Conservation (phyloP, 2,888 invertebrate genomes). For the Alloplasta piceator region DNA sequence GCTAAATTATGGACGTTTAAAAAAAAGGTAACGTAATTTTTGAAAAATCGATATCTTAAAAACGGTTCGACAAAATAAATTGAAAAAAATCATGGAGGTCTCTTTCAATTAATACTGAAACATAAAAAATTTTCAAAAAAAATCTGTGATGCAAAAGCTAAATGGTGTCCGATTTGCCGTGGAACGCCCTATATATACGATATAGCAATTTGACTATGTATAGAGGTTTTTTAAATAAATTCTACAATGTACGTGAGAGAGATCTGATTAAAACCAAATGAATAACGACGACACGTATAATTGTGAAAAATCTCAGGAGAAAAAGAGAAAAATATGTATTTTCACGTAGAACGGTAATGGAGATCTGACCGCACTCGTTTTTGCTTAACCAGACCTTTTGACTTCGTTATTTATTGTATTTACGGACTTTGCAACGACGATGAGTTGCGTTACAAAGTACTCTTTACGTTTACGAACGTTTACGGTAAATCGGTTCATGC, state of each 20-base stretch:
- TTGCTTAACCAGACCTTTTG: neutral
- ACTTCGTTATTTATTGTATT: neutral
- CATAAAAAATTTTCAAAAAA: too few relatives aligned
- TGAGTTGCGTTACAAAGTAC: neutral
- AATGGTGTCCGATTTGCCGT: too few relatives aligned
- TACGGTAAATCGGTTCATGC: constrained; percentile 1
- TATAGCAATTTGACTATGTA: too few relatives aligned
- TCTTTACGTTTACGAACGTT: neutral
- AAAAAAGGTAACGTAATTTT: too few relatives aligned
- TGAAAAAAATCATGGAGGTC: too few relatives aligned
- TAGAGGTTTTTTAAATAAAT: too few relatives aligned
- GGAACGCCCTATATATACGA: too few relatives aligned
- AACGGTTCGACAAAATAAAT: too few relatives aligned
- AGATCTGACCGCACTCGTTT: constrained; percentile 9
- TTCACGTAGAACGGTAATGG: neutral
- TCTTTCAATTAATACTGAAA: too few relatives aligned
- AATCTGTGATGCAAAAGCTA: too few relatives aligned
- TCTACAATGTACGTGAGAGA: constrained; percentile 25
- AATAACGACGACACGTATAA: constrained; percentile 67
- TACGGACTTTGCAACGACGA: constrained; percentile 11
- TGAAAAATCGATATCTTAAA: too few relatives aligned
- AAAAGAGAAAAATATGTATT: constrained; percentile 38
- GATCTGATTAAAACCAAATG: constrained; percentile 67
- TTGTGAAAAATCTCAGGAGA: constrained; percentile 67
- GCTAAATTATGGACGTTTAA: too few relatives aligned